A percentile compares a stretch with the other conserved stretches of the same genome.
Conservation (phyloP, 2,797 vertebrate species). For the Phataginus tetradactyla region DNA sequence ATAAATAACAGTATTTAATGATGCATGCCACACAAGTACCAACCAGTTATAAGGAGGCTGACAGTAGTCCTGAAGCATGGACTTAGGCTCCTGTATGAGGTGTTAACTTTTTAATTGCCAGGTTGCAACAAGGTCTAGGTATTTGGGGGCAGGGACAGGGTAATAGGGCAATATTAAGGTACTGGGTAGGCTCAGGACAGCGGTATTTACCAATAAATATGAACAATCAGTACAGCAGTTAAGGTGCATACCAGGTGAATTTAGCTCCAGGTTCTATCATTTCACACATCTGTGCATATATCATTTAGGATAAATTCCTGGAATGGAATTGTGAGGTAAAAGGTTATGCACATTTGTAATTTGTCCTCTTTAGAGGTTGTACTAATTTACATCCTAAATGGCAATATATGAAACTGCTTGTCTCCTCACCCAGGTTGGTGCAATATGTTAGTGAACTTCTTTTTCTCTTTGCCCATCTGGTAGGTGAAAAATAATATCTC, state of each 20-base stretch:
- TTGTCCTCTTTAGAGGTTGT: not conserved
- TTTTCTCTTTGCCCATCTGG: not conserved
- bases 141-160: not conserved
- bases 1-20: conserved; percentile 24
- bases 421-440: not conserved
- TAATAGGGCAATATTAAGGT: not conserved
- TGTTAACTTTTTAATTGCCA: not conserved
- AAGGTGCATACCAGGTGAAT: not conserved
- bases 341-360: not conserved
- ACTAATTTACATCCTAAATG: not conserved
- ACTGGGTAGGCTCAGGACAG: not conserved
- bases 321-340: not conserved
- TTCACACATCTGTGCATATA: not conserved
- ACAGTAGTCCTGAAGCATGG: not conserved
- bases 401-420: not conserved
- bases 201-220: not conserved
- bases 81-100: not conserved
- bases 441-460: not conserved
- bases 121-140: not conserved
- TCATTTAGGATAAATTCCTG: not conserved
- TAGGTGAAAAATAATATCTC: not conserved
- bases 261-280: not conserved
- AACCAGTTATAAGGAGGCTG: not conserved
- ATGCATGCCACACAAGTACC: not conserved
- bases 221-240: not conserved